These are phyloP conservation scores for Helostoma temminkii DNA, from an alignment of 2,797 vertebrate species.

Conservation along the genomic window DNA sequence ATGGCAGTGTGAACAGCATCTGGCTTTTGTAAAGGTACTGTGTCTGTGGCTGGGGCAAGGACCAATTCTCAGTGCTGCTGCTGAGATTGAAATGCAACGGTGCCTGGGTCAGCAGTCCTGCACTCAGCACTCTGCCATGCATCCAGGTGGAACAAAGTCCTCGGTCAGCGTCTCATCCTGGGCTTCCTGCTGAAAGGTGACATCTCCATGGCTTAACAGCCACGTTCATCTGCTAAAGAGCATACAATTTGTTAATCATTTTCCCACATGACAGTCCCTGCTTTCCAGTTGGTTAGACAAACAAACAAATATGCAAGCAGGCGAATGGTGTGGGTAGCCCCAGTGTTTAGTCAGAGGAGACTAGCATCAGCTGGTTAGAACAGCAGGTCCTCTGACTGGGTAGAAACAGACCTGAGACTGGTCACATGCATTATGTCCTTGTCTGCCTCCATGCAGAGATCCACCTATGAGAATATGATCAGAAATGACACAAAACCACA, in stretches of 20 bases:
- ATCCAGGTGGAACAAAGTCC: slow-evolving; percentile 82
- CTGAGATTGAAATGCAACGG: slow-evolving; percentile 76
- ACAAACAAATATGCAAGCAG: slow-evolving; percentile 70
- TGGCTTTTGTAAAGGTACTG: slow-evolving; percentile 31
- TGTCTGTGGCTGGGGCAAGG: slow-evolving; percentile 43
- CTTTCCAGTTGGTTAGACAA: slow-evolving; percentile 76
- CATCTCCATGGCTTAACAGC: slow-evolving; percentile 77
- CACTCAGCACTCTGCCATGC: slow-evolving; percentile 80
- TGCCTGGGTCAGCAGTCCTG: slow-evolving; percentile 82
- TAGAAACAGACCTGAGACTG: slow-evolving; percentile 39
- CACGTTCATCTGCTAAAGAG: slow-evolving; percentile 82
- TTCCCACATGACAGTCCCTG: slow-evolving; percentile 56
- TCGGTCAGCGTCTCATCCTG: slow-evolving; percentile 74
- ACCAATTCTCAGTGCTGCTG: slow-evolving; percentile 59
- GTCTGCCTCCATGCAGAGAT: slow-evolving; percentile 11
- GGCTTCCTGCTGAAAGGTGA: slow-evolving; percentile 79
- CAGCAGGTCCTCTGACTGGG: slow-evolving; percentile 48
- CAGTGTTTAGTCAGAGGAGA: slow-evolving; percentile 44
- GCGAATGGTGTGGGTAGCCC: slow-evolving; percentile 49
- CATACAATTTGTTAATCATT: slow-evolving; percentile 82
- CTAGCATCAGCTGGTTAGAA: slow-evolving; percentile 27
- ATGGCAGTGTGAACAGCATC: slow-evolving; percentile 44
- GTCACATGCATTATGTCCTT: not conserved
- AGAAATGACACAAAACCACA: slow-evolving; percentile 33
- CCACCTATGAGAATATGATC: slow-evolving; percentile 39